Evolutionary conservation across 2,113 vertebrate species (phyloP).

Genomic region (Chloropsis hardwickii): DNA sequence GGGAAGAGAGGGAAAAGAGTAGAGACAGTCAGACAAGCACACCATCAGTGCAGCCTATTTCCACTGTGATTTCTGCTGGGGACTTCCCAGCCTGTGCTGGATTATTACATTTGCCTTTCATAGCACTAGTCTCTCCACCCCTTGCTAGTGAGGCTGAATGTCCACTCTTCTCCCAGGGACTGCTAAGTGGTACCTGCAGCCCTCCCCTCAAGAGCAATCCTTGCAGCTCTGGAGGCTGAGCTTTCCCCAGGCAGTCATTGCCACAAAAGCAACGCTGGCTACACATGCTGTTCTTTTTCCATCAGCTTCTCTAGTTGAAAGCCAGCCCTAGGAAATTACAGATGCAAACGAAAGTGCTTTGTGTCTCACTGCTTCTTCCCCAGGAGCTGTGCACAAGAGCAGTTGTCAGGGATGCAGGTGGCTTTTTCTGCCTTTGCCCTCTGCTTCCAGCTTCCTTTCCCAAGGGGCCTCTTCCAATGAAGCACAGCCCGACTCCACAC

Average conservation of each 20-base stretch:
- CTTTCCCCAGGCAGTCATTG: not conserved
- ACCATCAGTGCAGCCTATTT: not conserved
- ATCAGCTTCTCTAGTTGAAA: not conserved
- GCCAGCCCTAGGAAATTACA: not conserved
- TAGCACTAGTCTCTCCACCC: not conserved
- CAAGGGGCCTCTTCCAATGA: not conserved
- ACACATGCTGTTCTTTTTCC: not conserved
- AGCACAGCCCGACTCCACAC: not conserved
- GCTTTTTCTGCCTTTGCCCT: constrained; percentile 3
- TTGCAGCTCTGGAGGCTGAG: not conserved
- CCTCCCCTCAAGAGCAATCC: not conserved
- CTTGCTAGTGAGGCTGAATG: not conserved
- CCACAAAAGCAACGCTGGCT: not conserved
- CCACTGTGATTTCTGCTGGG: not conserved
- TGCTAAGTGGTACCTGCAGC: not conserved
- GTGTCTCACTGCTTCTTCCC: not conserved
- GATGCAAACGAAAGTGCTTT: not conserved
- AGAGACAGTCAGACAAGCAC: not conserved
- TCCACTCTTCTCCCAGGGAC: not conserved
- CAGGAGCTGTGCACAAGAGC: not conserved
- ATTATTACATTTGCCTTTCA: not conserved
- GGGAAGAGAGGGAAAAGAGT: not conserved
- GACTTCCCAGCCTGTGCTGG: not conserved
- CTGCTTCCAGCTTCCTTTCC: constrained; percentile 8
- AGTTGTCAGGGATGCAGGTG: not conserved